Conservation (phyloP, 2,888 invertebrate species). For the Meiosimyza platycephala region DNA sequence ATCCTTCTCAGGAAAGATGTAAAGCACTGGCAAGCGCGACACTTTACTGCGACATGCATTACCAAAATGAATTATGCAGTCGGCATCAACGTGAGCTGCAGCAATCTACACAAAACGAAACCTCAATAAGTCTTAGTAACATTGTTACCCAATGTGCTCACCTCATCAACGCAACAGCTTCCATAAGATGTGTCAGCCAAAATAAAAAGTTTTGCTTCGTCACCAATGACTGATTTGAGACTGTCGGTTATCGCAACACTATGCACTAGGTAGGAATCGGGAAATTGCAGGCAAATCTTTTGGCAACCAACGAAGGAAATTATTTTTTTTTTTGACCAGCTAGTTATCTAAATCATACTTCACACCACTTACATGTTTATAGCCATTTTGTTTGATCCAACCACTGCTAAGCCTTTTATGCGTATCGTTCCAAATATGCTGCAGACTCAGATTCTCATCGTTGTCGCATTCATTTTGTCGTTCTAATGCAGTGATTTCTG, state of each 20-base stretch:
- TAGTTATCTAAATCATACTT: background rate
- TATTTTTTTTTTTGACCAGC: background rate
- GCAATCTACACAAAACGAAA: conserved; percentile 75
- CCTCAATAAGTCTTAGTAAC: background rate
- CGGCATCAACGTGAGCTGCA: conserved; percentile 86
- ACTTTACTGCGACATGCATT: conserved; percentile 86
- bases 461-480: conserved; percentile 53
- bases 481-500: conserved; percentile 59
- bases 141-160: conserved; percentile 30
- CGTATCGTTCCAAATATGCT: conserved; percentile 62
- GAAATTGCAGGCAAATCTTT: conserved; percentile 92
- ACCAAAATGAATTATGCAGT: conserved; percentile 92
- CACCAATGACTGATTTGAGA: conserved; percentile 64
- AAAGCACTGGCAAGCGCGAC: conserved; percentile 79
- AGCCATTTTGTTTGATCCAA: conserved; percentile 79
- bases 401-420: conserved; percentile 62
- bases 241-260: conserved; percentile 76
- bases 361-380: conserved; percentile 71
- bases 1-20: conserved; percentile 75
- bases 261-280: conserved; percentile 80
- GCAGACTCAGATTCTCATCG: conserved; percentile 46
- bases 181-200: conserved; percentile 93
- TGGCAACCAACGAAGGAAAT: background rate
- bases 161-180: conserved; percentile 72
- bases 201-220: conserved; percentile 76